Base-by-base conservation (phyloP, 1,140 invertebrate species). In the Bombus pascuorum region DNA sequence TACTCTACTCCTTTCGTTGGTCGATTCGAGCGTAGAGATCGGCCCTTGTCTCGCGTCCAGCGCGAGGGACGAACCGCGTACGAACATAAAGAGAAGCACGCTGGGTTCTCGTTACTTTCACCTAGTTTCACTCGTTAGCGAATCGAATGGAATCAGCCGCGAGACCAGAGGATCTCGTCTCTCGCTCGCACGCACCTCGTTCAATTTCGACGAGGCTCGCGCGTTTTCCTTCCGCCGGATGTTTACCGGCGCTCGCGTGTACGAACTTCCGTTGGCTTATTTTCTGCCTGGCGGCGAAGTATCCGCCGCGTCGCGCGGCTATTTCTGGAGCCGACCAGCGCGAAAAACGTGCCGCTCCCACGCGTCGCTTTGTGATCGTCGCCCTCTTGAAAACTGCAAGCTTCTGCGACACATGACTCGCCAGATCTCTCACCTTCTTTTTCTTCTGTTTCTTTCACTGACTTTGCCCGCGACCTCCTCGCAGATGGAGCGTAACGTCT, bases 121-220 rank as follows among this genome's bases (percentile, higher is more conserved):
- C 86, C 89, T 90, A 90, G 86, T 90, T 90, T 90, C 88, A 90
- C 88, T 85, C 80, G 86, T 87, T 84, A 71, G 37, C 68, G 15
- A 44, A 2, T 32, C 62, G 72, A 70, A 81, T 34, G 81, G 59
- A 74, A 76, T 53, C 32, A 32, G 1, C 28, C 25, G 70, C 70
- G 39, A n/a, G 39, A 2, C 68, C 39, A n/a, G 32, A 32, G 10
- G 57, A 3, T 22, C 39, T 18, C 34, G 53, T 34, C 57, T 39
- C 39, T 59, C 78, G 42, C 25, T 22, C 42, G 28, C 28, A 5
- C 59, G 59, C 42, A 32, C 62, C 65, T 85, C 62, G 42, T 87
- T 89, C 34, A 28, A 82, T 87, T 84, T 85, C 78, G 62, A 72
- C 66, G 59, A 79, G 53, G 25, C 12, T 71, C 66, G 53, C 39